Base-by-base conservation (phyloP, 1,140 invertebrate genomes). In the Drosophila sechellia region DNA sequence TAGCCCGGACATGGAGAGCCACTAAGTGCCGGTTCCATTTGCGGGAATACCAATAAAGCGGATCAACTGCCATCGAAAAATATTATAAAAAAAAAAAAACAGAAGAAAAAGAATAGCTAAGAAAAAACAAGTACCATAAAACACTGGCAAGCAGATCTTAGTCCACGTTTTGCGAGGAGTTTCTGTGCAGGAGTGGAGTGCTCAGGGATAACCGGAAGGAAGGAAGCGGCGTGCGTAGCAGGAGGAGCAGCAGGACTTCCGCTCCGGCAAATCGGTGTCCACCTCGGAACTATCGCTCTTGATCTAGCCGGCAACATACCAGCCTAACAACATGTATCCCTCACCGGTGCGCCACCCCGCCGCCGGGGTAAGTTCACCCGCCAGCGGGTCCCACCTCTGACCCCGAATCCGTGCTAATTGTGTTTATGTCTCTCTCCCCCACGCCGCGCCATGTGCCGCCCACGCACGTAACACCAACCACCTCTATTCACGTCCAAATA, bases 341-440 rank as follows among this genome's bases (percentile, higher is more conserved):
- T 79, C 86, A 91, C 90, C 90, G 90, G 90, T 91, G 86, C 90
- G 90, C 90, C 90, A 91, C 78, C 90, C 90, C 69, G 90, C 90
- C 70, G 90, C 90, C 69, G 90, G 90, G 90, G 90, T 91, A 91
- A 91, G 90, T 91, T 75, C 71, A 69, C 43, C 48, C 57, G 57
- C 40, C 39, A 3, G 25, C 45, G 34, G 42, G 20, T 15, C 49
- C 60, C 53, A 37, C 40, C 35, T 40, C 53, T 50, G 34, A 37
- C 39, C 53, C 42, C 22, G 45, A 48, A 56, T 58, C 63, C 66
- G 65, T 81, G 72, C 81, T 86, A 85, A 85, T 81, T 77, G 63
- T 80, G 69, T 79, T 66, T 84, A 58, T 50, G n/a, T 35, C 61
- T 53, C 25, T 34, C 40, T 39, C 43, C 40, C n/a, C 31, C 40